Conservation (phyloP, 1,140 invertebrate species). For the Yoshiicerus persimilis region DNA sequence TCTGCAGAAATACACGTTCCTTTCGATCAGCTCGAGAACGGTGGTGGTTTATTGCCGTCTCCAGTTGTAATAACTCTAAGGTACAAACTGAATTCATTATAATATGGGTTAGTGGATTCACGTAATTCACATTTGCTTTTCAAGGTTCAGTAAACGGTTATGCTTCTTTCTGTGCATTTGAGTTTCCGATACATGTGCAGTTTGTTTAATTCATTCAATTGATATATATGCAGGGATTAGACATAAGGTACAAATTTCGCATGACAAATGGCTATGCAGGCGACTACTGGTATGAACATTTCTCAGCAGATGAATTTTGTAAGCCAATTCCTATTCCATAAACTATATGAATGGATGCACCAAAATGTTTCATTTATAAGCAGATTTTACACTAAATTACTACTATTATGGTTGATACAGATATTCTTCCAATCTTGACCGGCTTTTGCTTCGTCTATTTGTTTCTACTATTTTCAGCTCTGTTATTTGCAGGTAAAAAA, state of each 20-base stretch:
- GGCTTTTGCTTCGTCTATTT: slow-evolving; percentile 65
- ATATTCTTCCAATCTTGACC: slow-evolving; percentile 71
- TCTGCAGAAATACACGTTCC: slow-evolving; percentile 62
- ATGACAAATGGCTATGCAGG: slow-evolving; percentile 78
- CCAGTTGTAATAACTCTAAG: slow-evolving; percentile 68
- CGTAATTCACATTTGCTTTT: no score
- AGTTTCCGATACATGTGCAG: not conserved
- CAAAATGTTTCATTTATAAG: no score
- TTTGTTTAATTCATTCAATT: not conserved
- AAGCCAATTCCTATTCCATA: no score
- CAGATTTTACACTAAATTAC: no score
- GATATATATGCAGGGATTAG: slow-evolving; percentile 61
- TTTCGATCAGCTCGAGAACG: slow-evolving; percentile 69
- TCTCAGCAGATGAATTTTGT: slow-evolving; percentile 92
- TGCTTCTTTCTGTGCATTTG: no score
- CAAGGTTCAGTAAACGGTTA: no score
- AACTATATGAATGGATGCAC: not conserved
- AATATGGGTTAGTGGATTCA: no score
- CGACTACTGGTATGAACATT: slow-evolving; percentile 80
- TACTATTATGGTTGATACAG: slow-evolving; percentile 55
- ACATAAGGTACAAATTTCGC: slow-evolving; percentile 68
- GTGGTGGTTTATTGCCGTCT: slow-evolving; percentile 77
- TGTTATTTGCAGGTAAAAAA: slow-evolving; percentile 61
- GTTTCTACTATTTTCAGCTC: slow-evolving; percentile 64
- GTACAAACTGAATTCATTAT: slow-evolving; percentile 51